Conservation (phyloP, 2,888 invertebrate genomes). For the Eledona agricola region DNA sequence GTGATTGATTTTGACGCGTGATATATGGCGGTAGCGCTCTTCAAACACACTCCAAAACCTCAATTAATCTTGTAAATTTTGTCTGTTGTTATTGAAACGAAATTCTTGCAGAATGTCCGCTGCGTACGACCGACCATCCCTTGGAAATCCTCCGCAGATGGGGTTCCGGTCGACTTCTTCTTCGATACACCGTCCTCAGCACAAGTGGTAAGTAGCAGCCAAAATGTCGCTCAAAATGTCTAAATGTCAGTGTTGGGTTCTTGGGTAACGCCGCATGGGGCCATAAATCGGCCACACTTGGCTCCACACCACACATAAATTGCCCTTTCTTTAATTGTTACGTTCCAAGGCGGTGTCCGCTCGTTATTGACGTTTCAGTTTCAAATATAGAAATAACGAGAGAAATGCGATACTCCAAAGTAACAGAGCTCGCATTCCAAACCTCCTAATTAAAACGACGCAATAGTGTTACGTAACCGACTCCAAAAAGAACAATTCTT, state of each 20-base stretch:
- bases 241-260: conserved; percentile 27
- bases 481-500: too few species aligned
- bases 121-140: conserved; percentile 69
- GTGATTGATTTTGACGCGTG: conserved; percentile 22
- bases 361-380: background rate
- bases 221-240: conserved; percentile 28
- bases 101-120: conserved; percentile 68
- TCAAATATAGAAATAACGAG: background rate
- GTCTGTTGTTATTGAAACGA: too few species aligned
- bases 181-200: conserved; percentile 65
- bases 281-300: conserved; percentile 28
- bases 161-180: conserved; percentile 68
- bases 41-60: conserved; percentile 23
- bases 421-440: too few species aligned
- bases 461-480: too few species aligned
- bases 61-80: conserved; percentile 29
- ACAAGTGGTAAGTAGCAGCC: conserved; percentile 55
- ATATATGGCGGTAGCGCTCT: conserved; percentile 7
- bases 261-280: conserved; percentile 30
- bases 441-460: too few species aligned
- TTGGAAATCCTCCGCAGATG: conserved; percentile 70
- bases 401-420: too few species aligned
- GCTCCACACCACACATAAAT: conserved; percentile 16
- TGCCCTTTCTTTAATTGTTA: conserved; percentile 9
- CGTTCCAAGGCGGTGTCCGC: background rate